phyloP scores from a whole-genome alignment of 2,888 invertebrate species.

The Epistrophe grossulariae region DNA sequence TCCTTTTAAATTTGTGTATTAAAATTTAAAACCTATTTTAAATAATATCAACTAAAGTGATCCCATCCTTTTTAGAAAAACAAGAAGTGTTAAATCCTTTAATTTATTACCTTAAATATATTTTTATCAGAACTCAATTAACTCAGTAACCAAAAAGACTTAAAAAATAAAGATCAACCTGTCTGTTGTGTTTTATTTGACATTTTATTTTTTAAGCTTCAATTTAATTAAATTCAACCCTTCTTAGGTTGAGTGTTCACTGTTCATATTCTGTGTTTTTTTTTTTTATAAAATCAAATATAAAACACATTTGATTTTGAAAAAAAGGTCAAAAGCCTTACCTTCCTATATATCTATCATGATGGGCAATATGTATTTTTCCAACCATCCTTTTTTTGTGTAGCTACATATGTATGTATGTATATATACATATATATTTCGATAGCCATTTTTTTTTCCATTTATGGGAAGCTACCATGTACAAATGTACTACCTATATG shows the following conservation, averaged over 20 bases:
- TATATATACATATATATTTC: neutral
- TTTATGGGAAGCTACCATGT: constrained; percentile 52
- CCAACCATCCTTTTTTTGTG: constrained; percentile 12
- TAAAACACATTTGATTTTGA: constrained; percentile 33
- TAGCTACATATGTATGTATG: neutral
- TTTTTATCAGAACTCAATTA: constrained; percentile 29
- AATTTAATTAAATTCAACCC: constrained; percentile 46
- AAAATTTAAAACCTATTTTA: too few species aligned
- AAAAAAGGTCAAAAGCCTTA: constrained; percentile 44
- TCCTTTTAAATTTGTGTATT: too few species aligned
- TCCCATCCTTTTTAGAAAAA: neutral
- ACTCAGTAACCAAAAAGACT: neutral
- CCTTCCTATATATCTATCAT: constrained; percentile 1
- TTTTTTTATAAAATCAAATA: neutral
- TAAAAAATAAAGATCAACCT: neutral
- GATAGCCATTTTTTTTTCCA: constrained; percentile 36
- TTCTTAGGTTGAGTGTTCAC: neutral
- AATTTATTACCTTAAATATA: constrained; percentile 4
- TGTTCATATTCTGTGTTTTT: neutral
- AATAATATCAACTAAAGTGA: too few species aligned
- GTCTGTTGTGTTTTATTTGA: constrained; percentile 12
- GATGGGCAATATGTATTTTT: constrained; percentile 6
- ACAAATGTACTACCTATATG: too few species aligned
- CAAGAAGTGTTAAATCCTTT: neutral
- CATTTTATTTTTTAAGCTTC: constrained; percentile 17